Percentiles rank a stretch among this genome's conserved stretches.
These are phyloP conservation scores for Desmodus rotundus DNA, from an alignment of 2,113 vertebrate genomes.

Conservation along the genomic window DNA sequence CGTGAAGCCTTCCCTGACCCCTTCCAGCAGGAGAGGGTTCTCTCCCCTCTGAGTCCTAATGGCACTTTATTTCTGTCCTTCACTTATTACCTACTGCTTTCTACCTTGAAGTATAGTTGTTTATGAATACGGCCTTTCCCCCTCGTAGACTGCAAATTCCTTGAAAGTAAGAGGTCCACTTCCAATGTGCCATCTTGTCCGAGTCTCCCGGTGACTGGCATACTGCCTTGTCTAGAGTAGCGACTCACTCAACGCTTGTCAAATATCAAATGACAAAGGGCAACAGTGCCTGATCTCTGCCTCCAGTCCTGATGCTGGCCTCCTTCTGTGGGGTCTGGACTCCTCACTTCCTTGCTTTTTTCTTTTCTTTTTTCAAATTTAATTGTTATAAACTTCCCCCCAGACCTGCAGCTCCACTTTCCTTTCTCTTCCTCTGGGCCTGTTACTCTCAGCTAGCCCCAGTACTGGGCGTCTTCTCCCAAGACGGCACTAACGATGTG, in stretches of 20 bases:
- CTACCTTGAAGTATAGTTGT: background rate
- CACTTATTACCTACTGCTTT: background rate
- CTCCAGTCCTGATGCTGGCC: background rate
- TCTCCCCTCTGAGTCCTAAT: background rate
- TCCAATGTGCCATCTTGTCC: background rate
- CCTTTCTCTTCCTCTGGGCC: background rate
- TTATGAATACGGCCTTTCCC: background rate
- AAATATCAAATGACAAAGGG: background rate
- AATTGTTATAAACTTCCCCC: background rate
- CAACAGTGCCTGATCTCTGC: background rate
- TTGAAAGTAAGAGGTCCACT: background rate
- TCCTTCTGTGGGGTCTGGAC: background rate
- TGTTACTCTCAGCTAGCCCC: background rate
- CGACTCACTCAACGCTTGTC: background rate
- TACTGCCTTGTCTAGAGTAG: background rate
- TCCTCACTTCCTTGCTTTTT: background rate
- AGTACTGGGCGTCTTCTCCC: background rate
- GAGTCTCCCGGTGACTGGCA: background rate
- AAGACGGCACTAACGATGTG: background rate
- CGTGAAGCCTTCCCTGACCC: background rate
- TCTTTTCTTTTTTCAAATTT: background rate
- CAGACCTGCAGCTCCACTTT: background rate
- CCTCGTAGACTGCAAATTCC: background rate
- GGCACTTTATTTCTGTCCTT: background rate
- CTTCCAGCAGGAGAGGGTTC: background rate